Percentiles rank a stretch among this genome's conserved stretches.
Conservation (phyloP, 2,888 invertebrate genomes). For the Drosophila paranaensis region DNA sequence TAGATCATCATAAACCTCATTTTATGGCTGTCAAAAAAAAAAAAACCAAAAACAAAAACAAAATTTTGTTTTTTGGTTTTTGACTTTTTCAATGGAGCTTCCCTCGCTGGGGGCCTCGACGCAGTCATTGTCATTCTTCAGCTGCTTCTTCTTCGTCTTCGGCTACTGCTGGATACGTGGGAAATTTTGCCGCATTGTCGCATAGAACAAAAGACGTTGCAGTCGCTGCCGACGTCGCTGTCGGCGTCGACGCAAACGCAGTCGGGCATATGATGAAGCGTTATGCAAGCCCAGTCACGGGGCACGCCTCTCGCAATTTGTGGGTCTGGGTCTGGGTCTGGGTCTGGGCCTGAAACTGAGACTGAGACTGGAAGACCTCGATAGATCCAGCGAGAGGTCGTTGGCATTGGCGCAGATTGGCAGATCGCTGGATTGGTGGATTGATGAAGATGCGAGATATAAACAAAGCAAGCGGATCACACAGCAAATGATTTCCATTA, state of each 20-base stretch:
- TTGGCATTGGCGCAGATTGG: constrained; percentile 31
- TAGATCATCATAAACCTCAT: constrained; percentile 11
- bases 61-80: background rate
- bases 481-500: constrained; percentile 12
- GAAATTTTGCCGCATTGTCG: constrained; percentile 62
- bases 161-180: constrained; percentile 48
- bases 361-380: constrained; percentile 4
- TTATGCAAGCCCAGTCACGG: constrained; percentile 48
- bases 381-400: constrained; percentile 29
- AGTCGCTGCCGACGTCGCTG: constrained; percentile 18
- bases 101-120: constrained; percentile 36
- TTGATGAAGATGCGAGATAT: constrained; percentile 26
- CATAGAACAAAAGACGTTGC: constrained; percentile 64
- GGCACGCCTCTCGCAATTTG: constrained; percentile 20
- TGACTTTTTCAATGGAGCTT: constrained; percentile 16
- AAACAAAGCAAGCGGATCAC: constrained; percentile 20
- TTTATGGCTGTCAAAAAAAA: constrained; percentile 16
- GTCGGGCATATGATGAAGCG: constrained; percentile 41
- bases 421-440: constrained; percentile 9
- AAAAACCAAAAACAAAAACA: background rate
- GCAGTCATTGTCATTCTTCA: constrained; percentile 18
- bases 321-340: constrained; percentile 32
- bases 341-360: constrained; percentile 14
- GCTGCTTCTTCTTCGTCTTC: background rate
- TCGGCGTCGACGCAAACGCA: constrained; percentile 21